Percentiles rank a stretch among this genome's conserved stretches.
Evolutionary conservation across 2,888 invertebrate genomes (phyloP).

Genomic region (Argyra leucocephala): DNA sequence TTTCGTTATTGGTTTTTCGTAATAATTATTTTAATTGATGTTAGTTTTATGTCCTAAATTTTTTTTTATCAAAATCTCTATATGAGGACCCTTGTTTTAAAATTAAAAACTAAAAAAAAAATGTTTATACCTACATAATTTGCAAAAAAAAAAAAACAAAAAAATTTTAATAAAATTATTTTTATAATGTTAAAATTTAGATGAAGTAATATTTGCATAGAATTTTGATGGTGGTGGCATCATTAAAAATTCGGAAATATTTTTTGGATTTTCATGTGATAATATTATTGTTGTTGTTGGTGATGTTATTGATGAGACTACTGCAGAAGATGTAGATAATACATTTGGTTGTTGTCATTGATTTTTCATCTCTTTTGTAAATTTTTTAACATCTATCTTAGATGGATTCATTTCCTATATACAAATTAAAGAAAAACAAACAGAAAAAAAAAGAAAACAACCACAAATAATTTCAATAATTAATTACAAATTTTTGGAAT

Average conservation of each 20-base stretch:
- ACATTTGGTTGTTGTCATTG: background rate
- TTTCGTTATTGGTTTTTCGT: too few species aligned
- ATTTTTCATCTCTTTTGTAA: background rate
- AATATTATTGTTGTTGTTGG: background rate
- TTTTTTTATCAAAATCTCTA: too few species aligned
- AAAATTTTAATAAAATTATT: background rate
- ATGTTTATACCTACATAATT: background rate
- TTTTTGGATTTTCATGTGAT: background rate
- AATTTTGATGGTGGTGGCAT: constrained; percentile 2
- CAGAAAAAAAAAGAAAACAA: too few species aligned
- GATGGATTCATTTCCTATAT: background rate
- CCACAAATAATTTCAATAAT: too few species aligned
- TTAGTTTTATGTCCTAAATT: too few species aligned
- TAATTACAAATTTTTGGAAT: too few species aligned
- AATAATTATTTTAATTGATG: too few species aligned
- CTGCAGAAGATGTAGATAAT: background rate
- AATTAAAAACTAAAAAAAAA: background rate
- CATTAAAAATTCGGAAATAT: background rate
- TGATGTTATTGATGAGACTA: background rate
- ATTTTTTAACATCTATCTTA: background rate
- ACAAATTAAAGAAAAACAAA: too few species aligned
- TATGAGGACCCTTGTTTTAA: too few species aligned
- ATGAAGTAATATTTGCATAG: background rate
- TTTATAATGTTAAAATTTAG: background rate
- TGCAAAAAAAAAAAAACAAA: background rate